Evolutionary conservation across 2,888 invertebrate species (phyloP), one percentile per base, ranked within the genome.

Genomic region (Pachydiplax longipennis): DNA sequence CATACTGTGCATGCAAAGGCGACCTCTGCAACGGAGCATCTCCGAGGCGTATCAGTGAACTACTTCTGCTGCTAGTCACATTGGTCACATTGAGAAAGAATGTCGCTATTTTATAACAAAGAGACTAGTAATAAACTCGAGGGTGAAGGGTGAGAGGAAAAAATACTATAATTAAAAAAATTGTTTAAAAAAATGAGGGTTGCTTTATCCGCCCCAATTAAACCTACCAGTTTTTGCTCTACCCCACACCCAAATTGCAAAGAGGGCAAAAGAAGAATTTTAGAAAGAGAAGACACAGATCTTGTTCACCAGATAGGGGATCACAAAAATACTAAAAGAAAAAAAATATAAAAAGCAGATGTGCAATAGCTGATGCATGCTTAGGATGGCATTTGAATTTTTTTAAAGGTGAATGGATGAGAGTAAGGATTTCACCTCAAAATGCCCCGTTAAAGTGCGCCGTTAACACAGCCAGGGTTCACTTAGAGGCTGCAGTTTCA

Each of bases 1-100:
- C 95, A 2, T 97, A 97, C 94, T 98, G 98, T 94, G 95, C 97
- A 91, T 98, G 98, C 94, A 96, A 96, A 93, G 95, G 95, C 10
- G 96, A 97, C 93, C 95, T 97, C 35, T 98, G 98, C 94, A 98
- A 98, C 93, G 94, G 94, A 90, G 95, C 95, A 91, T 92, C 91
- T 31, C 90, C 90, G 5, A 48, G 48, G 48, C 81, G 58, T 44
- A 61, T 90, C 61, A 81, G 90, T 81, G 81, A 81, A 90, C 22
- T 80, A 1, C 81, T 90, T 12, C 37, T 90, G 31, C 81, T 90
- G n/a, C 81, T 90, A 15, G 61, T 81, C 53, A 81, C 81, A 40
- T 37, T 90, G 31, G 81, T 90, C 61, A 80, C 81, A 22, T 35
- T 81, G 80, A 90, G 81, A 81, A 90, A 90, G 81, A 53, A 81